Evolutionary conservation across 2,113 vertebrate genomes (phyloP).

Genomic region (Podarcis raffonei): DNA sequence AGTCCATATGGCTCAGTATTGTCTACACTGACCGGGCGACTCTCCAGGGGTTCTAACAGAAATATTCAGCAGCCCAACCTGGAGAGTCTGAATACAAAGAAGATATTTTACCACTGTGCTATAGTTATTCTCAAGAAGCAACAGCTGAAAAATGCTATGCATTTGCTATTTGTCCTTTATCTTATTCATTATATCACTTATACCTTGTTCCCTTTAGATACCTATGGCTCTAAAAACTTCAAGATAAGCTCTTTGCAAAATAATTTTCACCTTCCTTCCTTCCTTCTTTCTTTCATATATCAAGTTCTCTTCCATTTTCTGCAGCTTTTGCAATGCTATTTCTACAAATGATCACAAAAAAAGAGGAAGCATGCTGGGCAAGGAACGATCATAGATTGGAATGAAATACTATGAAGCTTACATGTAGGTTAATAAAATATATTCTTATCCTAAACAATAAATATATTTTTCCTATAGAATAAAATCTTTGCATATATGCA

Average conservation of each 20-base stretch:
- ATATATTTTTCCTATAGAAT: constrained; percentile 21
- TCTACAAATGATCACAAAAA: constrained; percentile 38
- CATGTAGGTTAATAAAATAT: constrained; percentile 45
- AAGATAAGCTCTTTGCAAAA: constrained; percentile 52
- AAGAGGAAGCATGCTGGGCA: constrained; percentile 13
- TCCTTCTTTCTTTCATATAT: constrained; percentile 25
- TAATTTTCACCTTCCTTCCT: constrained; percentile 12
- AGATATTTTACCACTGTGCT: too few relatives aligned
- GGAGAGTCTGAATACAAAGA: too few relatives aligned
- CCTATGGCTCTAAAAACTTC: not conserved
- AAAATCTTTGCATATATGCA: constrained; percentile 32
- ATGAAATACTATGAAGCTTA: constrained; percentile 7
- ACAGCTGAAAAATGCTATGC: constrained; percentile 15
- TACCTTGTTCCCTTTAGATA: constrained; percentile 6
- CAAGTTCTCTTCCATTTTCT: constrained; percentile 18
- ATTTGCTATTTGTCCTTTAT: not conserved
- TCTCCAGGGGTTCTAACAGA: too few relatives aligned
- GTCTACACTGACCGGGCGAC: too few relatives aligned
- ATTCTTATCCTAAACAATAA: constrained; percentile 36
- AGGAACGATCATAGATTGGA: constrained; percentile 1
- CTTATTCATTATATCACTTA: not conserved
- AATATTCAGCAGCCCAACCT: too few relatives aligned
- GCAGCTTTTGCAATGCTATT: constrained; percentile 48
- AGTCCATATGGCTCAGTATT: too few relatives aligned
- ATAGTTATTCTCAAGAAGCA: constrained; percentile 25